Evolutionary conservation across 1,140 invertebrate genomes (phyloP), one percentile per base, ranked within the genome.

Genomic region (Caenorhabditis tropicalis): DNA sequence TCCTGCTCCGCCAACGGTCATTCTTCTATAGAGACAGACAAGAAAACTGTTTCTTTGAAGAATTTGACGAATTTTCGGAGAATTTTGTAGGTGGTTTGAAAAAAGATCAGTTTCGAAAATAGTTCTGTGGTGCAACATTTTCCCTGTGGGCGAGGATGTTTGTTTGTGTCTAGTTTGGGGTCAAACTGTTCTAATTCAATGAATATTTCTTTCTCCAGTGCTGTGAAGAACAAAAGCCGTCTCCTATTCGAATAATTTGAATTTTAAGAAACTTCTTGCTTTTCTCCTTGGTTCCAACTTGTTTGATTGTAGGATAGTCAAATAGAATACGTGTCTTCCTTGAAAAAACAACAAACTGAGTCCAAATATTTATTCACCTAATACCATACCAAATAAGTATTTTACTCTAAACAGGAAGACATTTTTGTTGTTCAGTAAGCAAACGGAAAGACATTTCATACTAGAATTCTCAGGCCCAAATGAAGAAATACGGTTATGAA

Each of bases 341-440:
- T 16, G 4, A 36, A 21, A 16, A 36, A 16, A 36, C n/a, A 29
- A 7, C 15, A n/a, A n/a, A 24, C 19, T 65, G 15, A 74, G n/a
- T 74, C 12, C 65, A 74, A 74, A 46, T 74, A 74, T 74, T 74
- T 74, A 74, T 74, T 43, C 36, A 46, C 65, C 65, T 74, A 65
- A 74, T 21, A 74, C 65, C 65, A 74, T 43, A 24, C 65, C 33
- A 39, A 74, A 74, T 46, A 74, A 2, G 19, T n/a, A 9, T 31
- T 31, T 74, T 21, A 46, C 33, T 43, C 65, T 74, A 74, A 43
- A 24, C 33, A 74, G 36, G 36, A 74, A 46, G 16, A 24, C 16
- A 74, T 43, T 19, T 16, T 21, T 3, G 43, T 39, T 10, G 19
- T 43, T 74, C 24, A 43, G 36, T 43, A 46, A 74, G 6, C 24